These are phyloP conservation scores for Monochamus alternatus DNA, from an alignment of 2,888 invertebrate species.

Conservation along the genomic window DNA sequence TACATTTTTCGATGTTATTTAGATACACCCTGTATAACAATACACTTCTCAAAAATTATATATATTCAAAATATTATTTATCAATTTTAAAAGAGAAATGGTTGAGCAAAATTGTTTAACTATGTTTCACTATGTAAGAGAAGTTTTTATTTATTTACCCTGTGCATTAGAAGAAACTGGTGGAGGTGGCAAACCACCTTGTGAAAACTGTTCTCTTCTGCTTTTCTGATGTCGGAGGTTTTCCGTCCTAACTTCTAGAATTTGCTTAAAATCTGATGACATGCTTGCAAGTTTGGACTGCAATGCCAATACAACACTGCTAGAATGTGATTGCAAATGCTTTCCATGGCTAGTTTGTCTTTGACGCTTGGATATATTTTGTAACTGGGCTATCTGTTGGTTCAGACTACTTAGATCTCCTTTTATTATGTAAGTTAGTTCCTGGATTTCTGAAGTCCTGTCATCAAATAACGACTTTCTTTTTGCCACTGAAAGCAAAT, in stretches of 20 bases:
- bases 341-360: constrained; percentile 76
- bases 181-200: constrained; percentile 79
- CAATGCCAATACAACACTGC: constrained; percentile 91
- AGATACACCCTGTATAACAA: no score
- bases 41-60: no score
- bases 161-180: constrained; percentile 68
- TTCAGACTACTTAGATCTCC: constrained; percentile 96
- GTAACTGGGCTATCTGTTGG: constrained; percentile 95
- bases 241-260: constrained; percentile 97
- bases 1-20: no score
- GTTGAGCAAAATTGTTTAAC: no score
- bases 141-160: constrained; percentile 60
- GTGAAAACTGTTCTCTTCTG: constrained; percentile 92
- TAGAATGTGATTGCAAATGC: constrained; percentile 93
- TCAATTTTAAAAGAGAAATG: no score
- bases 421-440: constrained; percentile 97
- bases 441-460: constrained; percentile 95
- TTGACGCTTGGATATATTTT: constrained; percentile 86
- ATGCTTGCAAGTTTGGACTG: constrained; percentile 96
- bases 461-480: constrained; percentile 98
- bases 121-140: no score
- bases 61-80: no score
- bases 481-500: constrained; percentile 88
- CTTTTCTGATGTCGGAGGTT: constrained; percentile 96
- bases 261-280: constrained; percentile 98